phyloP scores from a whole-genome alignment of 1,140 invertebrate species.

The Pectinophora gossypiella region DNA sequence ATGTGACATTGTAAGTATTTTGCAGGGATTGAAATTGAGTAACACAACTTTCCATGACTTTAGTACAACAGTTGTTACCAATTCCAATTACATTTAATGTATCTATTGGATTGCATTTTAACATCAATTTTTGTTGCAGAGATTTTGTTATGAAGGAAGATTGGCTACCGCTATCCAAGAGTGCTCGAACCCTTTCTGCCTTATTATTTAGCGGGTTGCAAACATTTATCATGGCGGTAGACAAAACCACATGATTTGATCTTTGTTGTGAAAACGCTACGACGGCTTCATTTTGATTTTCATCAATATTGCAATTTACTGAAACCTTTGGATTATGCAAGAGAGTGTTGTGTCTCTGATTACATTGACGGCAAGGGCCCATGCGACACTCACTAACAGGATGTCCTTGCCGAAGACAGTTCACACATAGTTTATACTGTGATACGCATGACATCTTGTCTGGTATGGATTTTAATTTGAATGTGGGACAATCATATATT shows the following conservation, averaged over 20 bases:
- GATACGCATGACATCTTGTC: conserved; percentile 1
- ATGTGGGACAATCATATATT: conserved; percentile 12
- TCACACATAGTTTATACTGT: conserved; percentile 2
- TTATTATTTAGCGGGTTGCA: conserved; percentile 18
- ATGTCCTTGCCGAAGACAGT: conserved; percentile 3
- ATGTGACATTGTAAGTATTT: not conserved
- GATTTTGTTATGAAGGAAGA: conserved; percentile 8
- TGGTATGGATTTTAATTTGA: not conserved
- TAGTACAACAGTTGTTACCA: conserved; percentile 7
- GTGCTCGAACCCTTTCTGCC: conserved; percentile 13
- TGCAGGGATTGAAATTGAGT: not conserved
- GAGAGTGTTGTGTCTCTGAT: conserved; percentile 8
- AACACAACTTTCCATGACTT: not conserved
- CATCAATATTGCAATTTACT: too few relatives aligned
- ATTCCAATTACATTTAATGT: conserved; percentile 13
- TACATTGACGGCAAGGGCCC: conserved; percentile 9
- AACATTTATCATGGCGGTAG: conserved; percentile 27
- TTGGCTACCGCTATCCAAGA: conserved; percentile 8
- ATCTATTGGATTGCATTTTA: not conserved
- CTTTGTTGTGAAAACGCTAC: too few relatives aligned
- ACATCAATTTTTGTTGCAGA: not conserved
- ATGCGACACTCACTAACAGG: not conserved
- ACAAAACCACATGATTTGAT: conserved; percentile 17
- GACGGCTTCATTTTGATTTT: too few relatives aligned
- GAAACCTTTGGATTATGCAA: too few relatives aligned